These are phyloP conservation scores for Dasyurus viverrinus DNA, from an alignment of 2,113 vertebrate genomes.

Conservation along the genomic window DNA sequence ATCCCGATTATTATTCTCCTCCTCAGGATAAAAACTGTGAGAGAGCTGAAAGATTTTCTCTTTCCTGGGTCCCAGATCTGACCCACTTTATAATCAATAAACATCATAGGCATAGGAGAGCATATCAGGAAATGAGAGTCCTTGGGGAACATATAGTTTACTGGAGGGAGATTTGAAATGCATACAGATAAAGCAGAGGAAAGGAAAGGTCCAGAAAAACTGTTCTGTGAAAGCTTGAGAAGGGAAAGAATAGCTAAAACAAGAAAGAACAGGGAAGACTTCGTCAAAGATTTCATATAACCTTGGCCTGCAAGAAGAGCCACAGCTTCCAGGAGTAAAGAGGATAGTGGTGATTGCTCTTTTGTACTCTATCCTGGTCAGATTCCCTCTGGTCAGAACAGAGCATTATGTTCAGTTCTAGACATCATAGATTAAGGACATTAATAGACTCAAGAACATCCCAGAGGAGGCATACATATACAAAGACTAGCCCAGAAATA, in stretches of 20 bases:
- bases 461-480: not conserved
- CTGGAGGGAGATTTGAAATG: not conserved
- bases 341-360: not conserved
- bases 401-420: not conserved
- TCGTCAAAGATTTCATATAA: not conserved
- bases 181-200: not conserved
- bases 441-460: not conserved
- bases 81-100: not conserved
- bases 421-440: not conserved
- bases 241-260: not conserved
- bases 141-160: not conserved
- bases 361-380: not conserved
- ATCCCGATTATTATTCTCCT: not conserved
- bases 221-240: not conserved
- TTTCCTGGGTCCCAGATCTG: not conserved
- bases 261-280: not conserved
- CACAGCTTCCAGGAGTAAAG: not conserved
- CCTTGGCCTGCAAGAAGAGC: not conserved
- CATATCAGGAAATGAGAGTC: not conserved
- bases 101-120: not conserved
- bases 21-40: not conserved
- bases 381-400: not conserved
- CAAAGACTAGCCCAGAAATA: too few relatives aligned
- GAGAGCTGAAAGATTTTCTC: not conserved
- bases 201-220: not conserved